Percentiles rank a stretch among this genome's conserved stretches.
phyloP scores from a whole-genome alignment of 2,888 invertebrate genomes.

The Catocala nupta region DNA sequence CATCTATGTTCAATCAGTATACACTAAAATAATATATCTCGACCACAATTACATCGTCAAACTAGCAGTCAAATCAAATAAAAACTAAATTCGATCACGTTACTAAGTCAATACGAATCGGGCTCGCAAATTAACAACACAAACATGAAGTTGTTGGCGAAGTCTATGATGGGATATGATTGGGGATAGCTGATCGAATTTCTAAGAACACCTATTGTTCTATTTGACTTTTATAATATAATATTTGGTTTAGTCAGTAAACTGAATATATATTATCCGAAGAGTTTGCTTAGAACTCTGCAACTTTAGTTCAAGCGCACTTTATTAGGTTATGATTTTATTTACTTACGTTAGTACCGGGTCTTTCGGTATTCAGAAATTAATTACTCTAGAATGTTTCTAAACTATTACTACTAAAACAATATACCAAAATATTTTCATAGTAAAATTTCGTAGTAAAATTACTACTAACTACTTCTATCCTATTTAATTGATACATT shows the following conservation, averaged over 20 bases:
- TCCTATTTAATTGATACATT: too few species aligned
- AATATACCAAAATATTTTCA: too few species aligned
- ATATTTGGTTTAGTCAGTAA: constrained; percentile 10
- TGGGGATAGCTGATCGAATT: constrained; percentile 9
- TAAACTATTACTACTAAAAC: too few species aligned
- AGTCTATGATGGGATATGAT: constrained; percentile 13
- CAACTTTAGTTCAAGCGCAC: too few species aligned
- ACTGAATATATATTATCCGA: constrained; percentile 2
- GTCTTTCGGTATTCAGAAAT: too few species aligned
- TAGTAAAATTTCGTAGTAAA: too few species aligned
- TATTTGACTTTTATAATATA: constrained; percentile 13
- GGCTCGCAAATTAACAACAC: constrained; percentile 30
- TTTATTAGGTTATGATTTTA: constrained; percentile 26
- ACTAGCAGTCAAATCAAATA: constrained; percentile 26
- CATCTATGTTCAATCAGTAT: too few species aligned
- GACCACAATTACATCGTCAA: constrained; percentile 17
- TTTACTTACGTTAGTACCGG: too few species aligned
- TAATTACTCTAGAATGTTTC: too few species aligned
- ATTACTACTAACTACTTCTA: too few species aligned
- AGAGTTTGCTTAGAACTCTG: too few species aligned
- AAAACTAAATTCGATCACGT: constrained; percentile 24
- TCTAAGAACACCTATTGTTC: constrained; percentile 18
- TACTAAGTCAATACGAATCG: constrained; percentile 20
- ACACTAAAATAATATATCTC: not conserved
- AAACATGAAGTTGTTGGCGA: constrained; percentile 21